phyloP scores from a whole-genome alignment of 1,140 invertebrate species.

The Polyergus mexicanus region DNA sequence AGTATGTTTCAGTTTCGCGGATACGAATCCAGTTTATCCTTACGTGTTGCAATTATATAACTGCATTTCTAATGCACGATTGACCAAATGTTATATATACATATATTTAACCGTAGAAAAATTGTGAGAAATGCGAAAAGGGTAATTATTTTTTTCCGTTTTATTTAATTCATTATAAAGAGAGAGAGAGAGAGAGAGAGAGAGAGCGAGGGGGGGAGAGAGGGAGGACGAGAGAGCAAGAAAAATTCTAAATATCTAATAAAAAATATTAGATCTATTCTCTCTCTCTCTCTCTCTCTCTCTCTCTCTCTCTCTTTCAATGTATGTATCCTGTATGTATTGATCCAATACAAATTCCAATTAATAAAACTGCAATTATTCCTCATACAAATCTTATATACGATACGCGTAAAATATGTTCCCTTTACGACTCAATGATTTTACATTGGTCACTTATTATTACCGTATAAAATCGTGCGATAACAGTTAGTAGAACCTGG shows the following conservation, averaged over 20 bases:
- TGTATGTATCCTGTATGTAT: too few relatives aligned
- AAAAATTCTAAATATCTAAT: not conserved
- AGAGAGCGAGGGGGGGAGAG: too few relatives aligned
- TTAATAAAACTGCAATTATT: not conserved
- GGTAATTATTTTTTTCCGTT: not conserved
- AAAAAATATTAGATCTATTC: conserved; percentile 4
- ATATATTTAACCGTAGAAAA: not conserved
- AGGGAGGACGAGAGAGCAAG: too few relatives aligned
- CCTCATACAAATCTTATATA: not conserved
- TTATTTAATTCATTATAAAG: not conserved
- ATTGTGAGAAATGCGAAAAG: not conserved
- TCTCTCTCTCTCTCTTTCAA: too few relatives aligned
- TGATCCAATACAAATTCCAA: not conserved
- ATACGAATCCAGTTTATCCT: conserved; percentile 27
- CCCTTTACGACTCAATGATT: not conserved
- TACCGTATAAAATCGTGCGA: not conserved
- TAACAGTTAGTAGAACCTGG: conserved; percentile 28
- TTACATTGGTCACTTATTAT: conserved; percentile 6
- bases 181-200: too few relatives aligned
- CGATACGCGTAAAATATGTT: conserved; percentile 10
- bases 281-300: not conserved
- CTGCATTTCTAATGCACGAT: conserved; percentile 28
- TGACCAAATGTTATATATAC: not conserved
- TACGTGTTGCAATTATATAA: conserved; percentile 43
- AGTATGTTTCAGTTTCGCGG: conserved; percentile 34